phyloP scores from a whole-genome alignment of 2,888 invertebrate species.

The Rotaria sp. region DNA sequence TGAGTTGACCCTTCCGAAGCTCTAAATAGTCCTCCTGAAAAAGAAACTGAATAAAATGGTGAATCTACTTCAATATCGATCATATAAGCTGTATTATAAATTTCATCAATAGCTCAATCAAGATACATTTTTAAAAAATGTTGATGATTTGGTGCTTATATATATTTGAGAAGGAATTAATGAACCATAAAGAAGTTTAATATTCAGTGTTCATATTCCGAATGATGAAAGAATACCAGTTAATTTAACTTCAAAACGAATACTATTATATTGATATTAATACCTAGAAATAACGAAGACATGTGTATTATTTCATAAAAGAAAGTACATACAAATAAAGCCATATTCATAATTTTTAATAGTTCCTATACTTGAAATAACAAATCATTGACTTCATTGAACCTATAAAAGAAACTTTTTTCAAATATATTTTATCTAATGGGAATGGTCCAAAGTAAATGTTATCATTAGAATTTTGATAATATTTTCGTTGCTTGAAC shows the following conservation, averaged over 20 bases:
- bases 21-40: too few species aligned
- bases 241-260: slow-evolving; percentile 32
- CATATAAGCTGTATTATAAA: slow-evolving; percentile 32
- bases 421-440: too few species aligned
- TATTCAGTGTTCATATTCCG: not conserved
- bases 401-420: not conserved
- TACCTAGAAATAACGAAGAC: not conserved
- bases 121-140: slow-evolving; percentile 41
- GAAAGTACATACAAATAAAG: slow-evolving; percentile 32
- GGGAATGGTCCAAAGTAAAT: too few species aligned
- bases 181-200: slow-evolving; percentile 29
- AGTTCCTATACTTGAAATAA: slow-evolving; percentile 37
- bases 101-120: slow-evolving; percentile 40
- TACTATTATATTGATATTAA: not conserved
- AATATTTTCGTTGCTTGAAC: too few species aligned
- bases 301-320: too few species aligned
- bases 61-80: slow-evolving; percentile 35
- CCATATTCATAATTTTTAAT: slow-evolving; percentile 41
- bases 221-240: slow-evolving; percentile 38
- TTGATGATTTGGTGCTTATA: slow-evolving; percentile 41
- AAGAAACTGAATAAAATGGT: too few species aligned
- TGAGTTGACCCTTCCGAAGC: too few species aligned
- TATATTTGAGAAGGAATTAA: slow-evolving; percentile 40
- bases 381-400: slow-evolving; percentile 34
- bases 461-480: too few species aligned